phyloP scores from a whole-genome alignment of 2,113 vertebrate species.

The Arizona elegans region DNA sequence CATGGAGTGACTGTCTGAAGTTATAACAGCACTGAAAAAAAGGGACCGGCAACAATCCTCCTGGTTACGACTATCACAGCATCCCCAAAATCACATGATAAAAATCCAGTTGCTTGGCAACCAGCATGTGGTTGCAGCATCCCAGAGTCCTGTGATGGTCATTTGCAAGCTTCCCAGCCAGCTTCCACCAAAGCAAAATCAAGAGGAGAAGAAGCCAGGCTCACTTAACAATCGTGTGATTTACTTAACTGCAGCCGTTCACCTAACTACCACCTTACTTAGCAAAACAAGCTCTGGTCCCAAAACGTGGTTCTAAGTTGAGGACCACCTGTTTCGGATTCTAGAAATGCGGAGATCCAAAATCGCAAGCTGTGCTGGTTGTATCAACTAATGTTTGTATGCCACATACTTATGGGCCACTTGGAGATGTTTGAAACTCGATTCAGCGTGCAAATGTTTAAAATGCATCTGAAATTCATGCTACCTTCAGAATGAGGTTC shows the following conservation, averaged over 20 bases:
- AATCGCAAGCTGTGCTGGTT: neutral
- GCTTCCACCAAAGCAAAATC: too few relatives aligned
- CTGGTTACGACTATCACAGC: neutral
- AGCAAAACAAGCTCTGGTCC: neutral
- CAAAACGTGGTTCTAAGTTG: neutral
- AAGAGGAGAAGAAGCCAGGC: too few relatives aligned
- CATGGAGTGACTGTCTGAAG: neutral
- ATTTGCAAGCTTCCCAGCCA: neutral
- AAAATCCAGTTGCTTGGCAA: too few relatives aligned
- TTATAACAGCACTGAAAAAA: neutral
- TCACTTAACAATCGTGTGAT: neutral
- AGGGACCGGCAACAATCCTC: neutral
- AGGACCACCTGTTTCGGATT: neutral
- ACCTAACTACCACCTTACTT: neutral
- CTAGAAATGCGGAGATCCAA: neutral
- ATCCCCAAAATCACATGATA: too few relatives aligned
- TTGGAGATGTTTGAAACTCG: neutral
- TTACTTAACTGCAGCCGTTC: neutral
- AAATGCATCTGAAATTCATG: neutral
- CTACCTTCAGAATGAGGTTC: accelerated
- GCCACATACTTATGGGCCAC: neutral
- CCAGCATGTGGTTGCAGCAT: too few relatives aligned
- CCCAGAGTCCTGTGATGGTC: neutral
- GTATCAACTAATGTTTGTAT: neutral
- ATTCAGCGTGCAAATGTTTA: neutral